These are phyloP conservation scores for Labeo catla DNA, from an alignment of 2,113 vertebrate genomes.

Conservation along the genomic window DNA sequence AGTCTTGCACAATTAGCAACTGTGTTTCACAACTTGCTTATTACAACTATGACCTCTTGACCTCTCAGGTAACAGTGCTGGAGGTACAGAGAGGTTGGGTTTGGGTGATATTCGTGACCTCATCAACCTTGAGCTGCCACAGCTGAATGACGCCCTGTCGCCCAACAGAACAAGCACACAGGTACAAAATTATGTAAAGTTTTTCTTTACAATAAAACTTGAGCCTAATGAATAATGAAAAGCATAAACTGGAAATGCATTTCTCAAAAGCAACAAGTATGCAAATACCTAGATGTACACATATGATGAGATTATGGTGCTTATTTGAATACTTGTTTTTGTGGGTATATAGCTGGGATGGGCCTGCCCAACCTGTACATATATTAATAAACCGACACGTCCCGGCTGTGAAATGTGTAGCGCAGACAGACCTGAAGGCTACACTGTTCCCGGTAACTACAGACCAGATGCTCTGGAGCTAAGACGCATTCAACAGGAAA, in stretches of 20 bases:
- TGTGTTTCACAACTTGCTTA: too few species aligned
- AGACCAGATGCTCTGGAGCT: constrained; percentile 66
- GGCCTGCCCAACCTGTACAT: constrained; percentile 80
- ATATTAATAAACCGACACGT: constrained; percentile 79
- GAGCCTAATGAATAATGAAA: too few species aligned
- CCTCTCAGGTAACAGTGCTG: constrained; percentile 52
- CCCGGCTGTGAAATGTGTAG: constrained; percentile 86
- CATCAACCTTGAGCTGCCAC: constrained; percentile 68
- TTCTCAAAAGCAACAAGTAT: neutral
- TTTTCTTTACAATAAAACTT: too few species aligned
- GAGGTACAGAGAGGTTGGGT: constrained; percentile 52
- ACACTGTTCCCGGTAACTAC: constrained; percentile 68
- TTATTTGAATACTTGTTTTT: constrained; percentile 18
- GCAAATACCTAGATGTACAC: neutral
- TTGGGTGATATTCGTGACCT: constrained; percentile 57
- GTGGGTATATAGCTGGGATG: constrained; percentile 72
- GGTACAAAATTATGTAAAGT: neutral
- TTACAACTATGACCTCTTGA: neutral
- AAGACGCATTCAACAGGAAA: constrained; percentile 73
- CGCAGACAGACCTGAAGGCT: constrained; percentile 70
- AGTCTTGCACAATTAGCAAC: too few species aligned
- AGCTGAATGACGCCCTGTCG: constrained; percentile 52
- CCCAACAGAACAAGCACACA: constrained; percentile 59
- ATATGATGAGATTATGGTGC: neutral
- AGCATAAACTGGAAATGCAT: too few species aligned